Percentiles rank a stretch among this genome's conserved stretches.
Evolutionary conservation across 2,113 vertebrate genomes (phyloP).

Genomic region (Vidua chalybeata): DNA sequence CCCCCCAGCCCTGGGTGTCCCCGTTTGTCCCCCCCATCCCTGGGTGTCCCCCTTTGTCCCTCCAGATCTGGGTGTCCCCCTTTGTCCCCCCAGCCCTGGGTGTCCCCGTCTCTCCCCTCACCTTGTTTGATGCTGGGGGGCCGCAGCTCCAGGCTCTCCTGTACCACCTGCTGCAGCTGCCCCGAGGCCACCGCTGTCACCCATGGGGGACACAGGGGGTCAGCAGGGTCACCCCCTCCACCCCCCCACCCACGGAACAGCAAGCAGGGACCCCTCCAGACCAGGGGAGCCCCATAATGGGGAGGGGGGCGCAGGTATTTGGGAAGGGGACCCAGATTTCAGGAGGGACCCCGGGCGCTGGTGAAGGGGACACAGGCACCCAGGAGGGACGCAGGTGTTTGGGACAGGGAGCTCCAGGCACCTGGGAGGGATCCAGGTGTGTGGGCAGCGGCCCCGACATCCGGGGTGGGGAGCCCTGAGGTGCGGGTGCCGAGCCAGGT

Average conservation of each 20-base stretch:
- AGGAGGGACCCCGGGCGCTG: background rate
- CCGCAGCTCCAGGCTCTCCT: background rate
- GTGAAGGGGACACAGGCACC: no score
- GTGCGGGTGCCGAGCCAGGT: background rate
- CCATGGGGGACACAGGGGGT: fast-evolving
- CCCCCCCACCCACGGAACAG: background rate
- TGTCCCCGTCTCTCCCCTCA: background rate
- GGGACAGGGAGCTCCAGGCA: background rate
- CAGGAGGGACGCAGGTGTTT: background rate
- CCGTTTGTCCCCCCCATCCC: no score
- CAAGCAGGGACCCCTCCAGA: background rate
- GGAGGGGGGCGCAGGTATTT: background rate
- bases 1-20: no score
- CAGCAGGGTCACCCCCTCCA: background rate
- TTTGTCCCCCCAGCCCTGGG: background rate
- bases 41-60: no score
- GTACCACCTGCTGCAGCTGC: background rate
- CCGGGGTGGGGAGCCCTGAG: background rate
- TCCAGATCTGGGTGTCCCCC: background rate
- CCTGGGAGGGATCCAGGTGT: background rate
- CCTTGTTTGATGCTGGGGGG: background rate
- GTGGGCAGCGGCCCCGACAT: background rate
- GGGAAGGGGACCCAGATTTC: background rate
- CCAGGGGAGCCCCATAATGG: background rate
- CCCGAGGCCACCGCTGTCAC: background rate